Percentiles rank a stretch among this genome's conserved stretches.
Conservation (phyloP, 2,797 vertebrate species). For the Sebastes minor region DNA sequence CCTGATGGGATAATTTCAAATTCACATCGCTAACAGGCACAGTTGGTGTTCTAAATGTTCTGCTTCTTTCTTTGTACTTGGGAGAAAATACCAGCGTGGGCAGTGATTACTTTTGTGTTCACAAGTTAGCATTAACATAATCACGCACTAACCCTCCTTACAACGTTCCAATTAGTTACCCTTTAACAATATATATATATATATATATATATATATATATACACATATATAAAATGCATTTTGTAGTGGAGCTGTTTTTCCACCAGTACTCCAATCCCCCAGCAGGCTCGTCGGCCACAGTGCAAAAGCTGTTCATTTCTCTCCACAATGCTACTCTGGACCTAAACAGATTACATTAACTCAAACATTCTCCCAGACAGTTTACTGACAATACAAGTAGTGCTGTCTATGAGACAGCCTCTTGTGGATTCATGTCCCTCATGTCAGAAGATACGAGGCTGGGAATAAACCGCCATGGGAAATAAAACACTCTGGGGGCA, state of each 20-base stretch:
- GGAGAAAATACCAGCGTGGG: constrained; percentile 3
- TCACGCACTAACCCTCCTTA: constrained; percentile 9
- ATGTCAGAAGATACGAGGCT: not conserved
- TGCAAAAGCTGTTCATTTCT: constrained; percentile 7
- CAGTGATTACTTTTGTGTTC: constrained; percentile 45
- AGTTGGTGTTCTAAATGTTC: not conserved
- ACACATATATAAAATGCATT: constrained; percentile 11
- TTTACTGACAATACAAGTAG: constrained; percentile 31
- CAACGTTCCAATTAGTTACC: constrained; percentile 26
- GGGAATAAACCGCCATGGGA: constrained; percentile 27
- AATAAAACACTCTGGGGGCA: constrained; percentile 6
- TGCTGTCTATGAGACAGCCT: constrained; percentile 63
- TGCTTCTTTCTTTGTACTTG: not conserved
- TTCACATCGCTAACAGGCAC: not conserved
- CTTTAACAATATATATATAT: constrained; percentile 4
- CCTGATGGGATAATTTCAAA: not conserved
- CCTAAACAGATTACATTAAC: constrained; percentile 18
- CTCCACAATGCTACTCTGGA: constrained; percentile 6
- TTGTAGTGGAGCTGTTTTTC: constrained; percentile 22
- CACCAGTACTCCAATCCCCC: not conserved
- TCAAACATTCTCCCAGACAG: constrained; percentile 40
- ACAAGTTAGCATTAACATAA: constrained; percentile 32
- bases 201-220: not conserved
- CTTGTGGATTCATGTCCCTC: constrained; percentile 5
- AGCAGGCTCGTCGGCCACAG: not conserved